A percentile compares a stretch with the other conserved stretches of the same genome.
These are phyloP conservation scores for Spicauda simplicius DNA, from an alignment of 2,888 invertebrate genomes.

Conservation along the genomic window DNA sequence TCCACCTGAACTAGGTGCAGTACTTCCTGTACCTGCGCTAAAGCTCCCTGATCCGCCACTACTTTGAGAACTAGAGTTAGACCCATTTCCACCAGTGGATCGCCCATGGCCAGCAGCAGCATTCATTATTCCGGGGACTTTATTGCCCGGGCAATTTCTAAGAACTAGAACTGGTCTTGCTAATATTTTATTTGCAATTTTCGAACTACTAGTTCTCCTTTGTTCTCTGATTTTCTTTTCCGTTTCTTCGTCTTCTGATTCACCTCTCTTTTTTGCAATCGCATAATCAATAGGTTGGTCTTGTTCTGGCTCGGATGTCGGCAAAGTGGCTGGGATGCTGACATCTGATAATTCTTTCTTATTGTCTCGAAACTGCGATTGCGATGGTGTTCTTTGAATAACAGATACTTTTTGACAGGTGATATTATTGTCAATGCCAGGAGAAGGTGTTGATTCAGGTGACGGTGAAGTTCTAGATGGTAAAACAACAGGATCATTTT, in stretches of 20 bases:
- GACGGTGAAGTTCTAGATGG: slow-evolving; percentile 79
- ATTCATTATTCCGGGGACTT: slow-evolving; percentile 87
- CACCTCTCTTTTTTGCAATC: slow-evolving; percentile 91
- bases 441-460: slow-evolving; percentile 85
- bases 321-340: slow-evolving; percentile 78
- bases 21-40: slow-evolving; percentile 82
- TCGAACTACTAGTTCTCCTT: slow-evolving; percentile 87
- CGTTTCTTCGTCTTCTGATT: slow-evolving; percentile 87
- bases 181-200: slow-evolving; percentile 85
- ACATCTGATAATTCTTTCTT: slow-evolving; percentile 80
- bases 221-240: slow-evolving; percentile 89
- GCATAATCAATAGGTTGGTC: slow-evolving; percentile 96
- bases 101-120: slow-evolving; percentile 93
- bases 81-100: slow-evolving; percentile 85
- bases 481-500: slow-evolving; percentile 86
- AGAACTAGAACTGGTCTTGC: slow-evolving; percentile 82
- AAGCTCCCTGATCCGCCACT: slow-evolving; percentile 80
- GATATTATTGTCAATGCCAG: slow-evolving; percentile 87
- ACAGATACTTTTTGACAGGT: slow-evolving; percentile 90
- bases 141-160: slow-evolving; percentile 83
- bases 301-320: slow-evolving; percentile 88
- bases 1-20: slow-evolving; percentile 85
- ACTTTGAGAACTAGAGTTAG: slow-evolving; percentile 81
- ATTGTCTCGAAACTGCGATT: slow-evolving; percentile 75
- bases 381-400: slow-evolving; percentile 91